Conservation (phyloP, 2,888 invertebrate genomes). For the Himalopsyche japonica region DNA sequence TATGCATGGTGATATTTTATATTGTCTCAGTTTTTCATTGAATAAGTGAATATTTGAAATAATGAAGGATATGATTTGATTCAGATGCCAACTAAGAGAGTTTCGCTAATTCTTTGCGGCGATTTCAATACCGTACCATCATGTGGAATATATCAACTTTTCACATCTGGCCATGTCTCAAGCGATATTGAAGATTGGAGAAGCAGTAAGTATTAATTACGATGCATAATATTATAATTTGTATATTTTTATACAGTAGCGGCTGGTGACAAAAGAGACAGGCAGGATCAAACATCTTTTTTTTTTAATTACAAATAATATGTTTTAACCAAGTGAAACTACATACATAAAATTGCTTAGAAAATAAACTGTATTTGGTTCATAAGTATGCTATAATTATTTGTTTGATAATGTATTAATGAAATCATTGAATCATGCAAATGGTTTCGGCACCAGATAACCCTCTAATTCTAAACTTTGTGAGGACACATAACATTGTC, state of each 20-base stretch:
- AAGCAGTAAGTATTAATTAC: slow-evolving; percentile 65
- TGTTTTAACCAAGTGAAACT: too few relatives aligned
- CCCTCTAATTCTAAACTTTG: too few relatives aligned
- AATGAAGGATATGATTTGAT: background rate
- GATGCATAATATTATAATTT: background rate
- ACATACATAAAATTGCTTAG: too few relatives aligned
- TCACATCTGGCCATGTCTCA: slow-evolving; percentile 70
- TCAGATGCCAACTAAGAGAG: slow-evolving; percentile 51
- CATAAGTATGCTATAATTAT: too few relatives aligned
- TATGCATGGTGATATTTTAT: background rate
- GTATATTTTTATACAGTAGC: background rate
- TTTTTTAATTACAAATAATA: too few relatives aligned
- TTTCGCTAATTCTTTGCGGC: slow-evolving; percentile 81
- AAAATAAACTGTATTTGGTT: too few relatives aligned
- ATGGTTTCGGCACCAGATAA: too few relatives aligned
- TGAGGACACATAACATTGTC: too few relatives aligned
- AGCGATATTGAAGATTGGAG: slow-evolving; percentile 73
- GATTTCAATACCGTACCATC: slow-evolving; percentile 91
- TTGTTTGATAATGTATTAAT: too few relatives aligned
- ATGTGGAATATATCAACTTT: slow-evolving; percentile 78
- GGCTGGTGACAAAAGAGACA: too few relatives aligned
- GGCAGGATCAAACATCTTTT: too few relatives aligned
- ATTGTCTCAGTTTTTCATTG: background rate
- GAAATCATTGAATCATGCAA: too few relatives aligned
- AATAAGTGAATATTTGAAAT: background rate